A percentile compares a stretch with the other conserved stretches of the same genome.
These are phyloP conservation scores for Bugulina stolonifera DNA, from an alignment of 2,888 invertebrate genomes.

Conservation along the genomic window DNA sequence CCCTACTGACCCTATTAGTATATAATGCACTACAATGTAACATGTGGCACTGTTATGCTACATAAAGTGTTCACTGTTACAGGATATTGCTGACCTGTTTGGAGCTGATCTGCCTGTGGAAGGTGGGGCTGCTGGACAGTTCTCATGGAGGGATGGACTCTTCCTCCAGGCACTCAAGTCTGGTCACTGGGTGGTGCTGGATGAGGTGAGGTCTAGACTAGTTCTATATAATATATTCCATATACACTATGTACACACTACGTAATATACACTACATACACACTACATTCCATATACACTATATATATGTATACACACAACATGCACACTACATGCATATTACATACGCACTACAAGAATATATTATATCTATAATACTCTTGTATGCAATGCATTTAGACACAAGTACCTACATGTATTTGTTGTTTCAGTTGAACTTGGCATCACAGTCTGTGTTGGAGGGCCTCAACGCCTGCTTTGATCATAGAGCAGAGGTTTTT, in stretches of 20 bases:
- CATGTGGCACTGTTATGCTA: not conserved
- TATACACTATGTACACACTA: too few relatives aligned
- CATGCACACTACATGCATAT: too few relatives aligned
- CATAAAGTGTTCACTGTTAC: constrained; percentile 33
- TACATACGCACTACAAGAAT: too few relatives aligned
- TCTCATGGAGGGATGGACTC: constrained; percentile 94
- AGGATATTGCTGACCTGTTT: constrained; percentile 94
- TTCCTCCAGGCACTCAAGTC: constrained; percentile 83
- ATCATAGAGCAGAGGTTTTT: constrained; percentile 91
- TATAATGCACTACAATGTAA: too few relatives aligned
- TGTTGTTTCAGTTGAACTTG: constrained; percentile 67
- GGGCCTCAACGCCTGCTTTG: constrained; percentile 94
- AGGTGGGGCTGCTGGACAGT: constrained; percentile 75
- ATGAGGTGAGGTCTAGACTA: constrained; percentile 64
- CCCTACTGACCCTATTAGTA: not conserved
- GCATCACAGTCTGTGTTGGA: constrained; percentile 97
- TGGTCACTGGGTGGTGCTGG: constrained; percentile 91
- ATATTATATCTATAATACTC: too few relatives aligned
- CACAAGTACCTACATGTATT: too few relatives aligned
- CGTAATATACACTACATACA: too few relatives aligned
- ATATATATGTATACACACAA: too few relatives aligned
- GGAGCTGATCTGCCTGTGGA: constrained; percentile 93
- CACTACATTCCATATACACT: too few relatives aligned
- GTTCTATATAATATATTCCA: too few relatives aligned
- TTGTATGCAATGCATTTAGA: too few relatives aligned